Evolutionary conservation across 2,888 invertebrate genomes (phyloP).

Genomic region (Brachypalpus laphriformis): DNA sequence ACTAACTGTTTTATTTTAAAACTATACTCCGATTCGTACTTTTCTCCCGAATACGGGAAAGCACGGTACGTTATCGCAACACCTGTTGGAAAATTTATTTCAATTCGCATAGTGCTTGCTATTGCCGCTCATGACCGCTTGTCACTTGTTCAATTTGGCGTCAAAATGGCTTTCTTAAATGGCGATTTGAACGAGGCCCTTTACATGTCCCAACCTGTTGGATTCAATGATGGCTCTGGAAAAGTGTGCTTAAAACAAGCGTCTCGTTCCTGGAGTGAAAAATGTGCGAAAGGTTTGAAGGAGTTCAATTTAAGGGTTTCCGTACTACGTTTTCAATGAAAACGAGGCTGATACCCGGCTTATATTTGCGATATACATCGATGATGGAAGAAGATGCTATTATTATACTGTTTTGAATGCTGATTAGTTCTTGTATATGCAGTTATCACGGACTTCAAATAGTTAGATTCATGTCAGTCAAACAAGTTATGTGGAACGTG

Average conservation of each 20-base stretch:
- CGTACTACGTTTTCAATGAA: constrained; percentile 75
- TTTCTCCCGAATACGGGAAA: no score
- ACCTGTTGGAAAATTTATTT: constrained; percentile 74
- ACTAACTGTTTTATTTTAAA: no score
- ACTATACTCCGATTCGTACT: no score
- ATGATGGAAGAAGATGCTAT: constrained; percentile 74
- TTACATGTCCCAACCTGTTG: constrained; percentile 64
- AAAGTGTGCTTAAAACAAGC: constrained; percentile 75
- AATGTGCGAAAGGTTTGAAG: constrained; percentile 72
- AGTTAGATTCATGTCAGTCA: no score
- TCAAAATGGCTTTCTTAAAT: constrained; percentile 69
- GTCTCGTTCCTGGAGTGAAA: constrained; percentile 75
- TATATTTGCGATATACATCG: constrained; percentile 76
- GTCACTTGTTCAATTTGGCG: no score
- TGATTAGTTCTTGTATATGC: constrained; percentile 15
- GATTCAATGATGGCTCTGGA: constrained; percentile 69
- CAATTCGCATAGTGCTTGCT: constrained; percentile 73
- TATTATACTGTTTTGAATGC: constrained; percentile 2
- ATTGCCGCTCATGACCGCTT: no score
- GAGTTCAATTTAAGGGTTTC: constrained; percentile 73
- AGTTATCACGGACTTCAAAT: background rate
- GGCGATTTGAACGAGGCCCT: constrained; percentile 51
- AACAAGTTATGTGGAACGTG: constrained; percentile 47
- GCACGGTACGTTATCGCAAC: no score
- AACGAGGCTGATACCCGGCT: constrained; percentile 54